Conservation (phyloP, 1,140 invertebrate species). For the Ridgeia piscesae region DNA sequence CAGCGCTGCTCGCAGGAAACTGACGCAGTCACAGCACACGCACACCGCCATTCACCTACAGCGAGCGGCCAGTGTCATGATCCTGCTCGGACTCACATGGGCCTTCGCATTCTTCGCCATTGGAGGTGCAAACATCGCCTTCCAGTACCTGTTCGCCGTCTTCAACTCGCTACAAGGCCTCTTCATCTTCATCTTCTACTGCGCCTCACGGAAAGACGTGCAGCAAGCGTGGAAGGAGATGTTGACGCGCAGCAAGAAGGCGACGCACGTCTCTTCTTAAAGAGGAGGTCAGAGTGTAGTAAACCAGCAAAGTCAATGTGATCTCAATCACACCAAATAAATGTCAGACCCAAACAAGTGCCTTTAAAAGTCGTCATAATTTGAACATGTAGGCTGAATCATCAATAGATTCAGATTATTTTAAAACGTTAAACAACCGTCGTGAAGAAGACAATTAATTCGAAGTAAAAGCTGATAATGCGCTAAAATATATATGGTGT, state of each 20-base stretch:
- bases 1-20: constrained; percentile 14
- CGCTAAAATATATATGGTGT: not conserved
- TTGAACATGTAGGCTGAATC: not conserved
- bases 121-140: constrained; percentile 54
- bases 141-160: constrained; percentile 62
- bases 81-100: constrained; percentile 64
- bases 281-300: not conserved
- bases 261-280: not conserved
- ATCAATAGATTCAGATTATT: not conserved
- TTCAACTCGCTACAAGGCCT: constrained; percentile 62
- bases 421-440: too few relatives aligned
- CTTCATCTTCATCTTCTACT: constrained; percentile 62
- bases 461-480: not conserved
- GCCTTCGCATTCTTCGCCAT: constrained; percentile 61
- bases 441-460: not conserved
- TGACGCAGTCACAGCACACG: not conserved
- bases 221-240: constrained; percentile 52
- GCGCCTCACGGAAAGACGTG: constrained; percentile 59
- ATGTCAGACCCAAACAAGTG: not conserved
- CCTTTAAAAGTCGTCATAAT: not conserved
- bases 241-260: not conserved
- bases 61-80: constrained; percentile 60
- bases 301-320: not conserved
- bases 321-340: too few relatives aligned
- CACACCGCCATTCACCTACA: constrained; percentile 52